Evolutionary conservation across 2,888 invertebrate species (phyloP).

Genomic region (Drosophila prolongata): DNA sequence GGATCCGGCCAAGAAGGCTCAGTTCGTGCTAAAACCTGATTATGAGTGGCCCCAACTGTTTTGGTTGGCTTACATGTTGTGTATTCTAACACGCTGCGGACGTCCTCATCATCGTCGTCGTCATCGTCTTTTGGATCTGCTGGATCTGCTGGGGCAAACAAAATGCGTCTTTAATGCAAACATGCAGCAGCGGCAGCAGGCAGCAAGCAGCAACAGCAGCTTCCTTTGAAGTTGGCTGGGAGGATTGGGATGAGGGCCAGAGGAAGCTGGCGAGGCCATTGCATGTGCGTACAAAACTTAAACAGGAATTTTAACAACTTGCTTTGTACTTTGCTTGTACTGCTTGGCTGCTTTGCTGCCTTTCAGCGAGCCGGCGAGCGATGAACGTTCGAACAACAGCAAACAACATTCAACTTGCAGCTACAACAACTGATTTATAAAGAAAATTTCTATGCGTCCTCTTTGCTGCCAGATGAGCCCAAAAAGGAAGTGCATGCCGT

Average conservation of each 20-base stretch:
- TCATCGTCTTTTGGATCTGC: constrained; percentile 26
- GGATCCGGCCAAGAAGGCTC: constrained; percentile 17
- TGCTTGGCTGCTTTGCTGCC: constrained; percentile 38
- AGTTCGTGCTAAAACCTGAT: constrained; percentile 70
- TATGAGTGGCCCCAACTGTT: constrained; percentile 75
- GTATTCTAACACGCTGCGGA: constrained; percentile 77
- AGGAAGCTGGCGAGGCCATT: constrained; percentile 43
- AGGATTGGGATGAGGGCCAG: constrained; percentile 2
- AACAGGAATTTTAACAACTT: constrained; percentile 80
- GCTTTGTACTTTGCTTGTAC: constrained; percentile 70
- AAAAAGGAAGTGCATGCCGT: constrained; percentile 76
- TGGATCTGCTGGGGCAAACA: constrained; percentile 74
- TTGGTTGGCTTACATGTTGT: constrained; percentile 70
- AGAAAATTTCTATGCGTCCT: constrained; percentile 73
- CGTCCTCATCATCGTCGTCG: constrained; percentile 52
- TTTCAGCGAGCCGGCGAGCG: constrained; percentile 22
- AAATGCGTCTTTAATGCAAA: constrained; percentile 79
- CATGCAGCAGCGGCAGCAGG: constrained; percentile 76
- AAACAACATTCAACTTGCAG: constrained; percentile 56
- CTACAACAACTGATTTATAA: constrained; percentile 73
- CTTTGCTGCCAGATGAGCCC: constrained; percentile 47
- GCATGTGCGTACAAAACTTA: constrained; percentile 81
- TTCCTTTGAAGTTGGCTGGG: constrained; percentile 70
- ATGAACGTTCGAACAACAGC: constrained; percentile 33
- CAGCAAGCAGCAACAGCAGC: constrained; percentile 65